Base-by-base conservation (phyloP, 2,888 invertebrate species). In the Lasioglossum villosulum region DNA sequence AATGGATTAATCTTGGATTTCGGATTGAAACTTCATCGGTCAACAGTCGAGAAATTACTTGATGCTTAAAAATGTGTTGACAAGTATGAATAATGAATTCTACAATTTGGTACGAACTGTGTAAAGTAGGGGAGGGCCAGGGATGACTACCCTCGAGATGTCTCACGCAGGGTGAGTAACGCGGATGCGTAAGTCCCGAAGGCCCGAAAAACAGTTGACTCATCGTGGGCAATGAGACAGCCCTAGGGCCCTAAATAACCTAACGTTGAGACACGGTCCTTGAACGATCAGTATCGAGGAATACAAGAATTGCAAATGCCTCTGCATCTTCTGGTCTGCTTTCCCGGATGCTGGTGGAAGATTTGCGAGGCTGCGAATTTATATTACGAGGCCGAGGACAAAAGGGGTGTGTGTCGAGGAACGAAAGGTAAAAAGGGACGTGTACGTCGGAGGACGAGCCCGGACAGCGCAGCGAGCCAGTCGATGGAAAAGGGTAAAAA, bases 401-500 rank as follows among this genome's bases (percentile, higher is more conserved):
- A 78, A 78, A 75, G 75, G 52, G 78, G 63, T 59, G 74, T 27
- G 80, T 42, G 30, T 27, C 19, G 75, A n/a, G 27, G 27, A 72
- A 72, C 16, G 74, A 71, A 56, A 70, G 16, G 79, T 27, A 74
- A 66, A 68, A 68, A n/a, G 37, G 27, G 37, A 45, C 4, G 37
- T 52, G 10, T n/a, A 42, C 45, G 30, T 39, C 73, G 59, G 14
- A 27, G 66, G 34, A 70, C 78, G 68, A 34, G 37, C 39, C 48
- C 34, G 63, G 56, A 48, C 48, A 37, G 70, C 70, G n/a, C 48
- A 37, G 70, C 59, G 82, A 78, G 82, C 70, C 39, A 27, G 74
- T 30, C 59, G 74, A 23, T n/a, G 70, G 14, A 59, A 42, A 52
- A 59, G 63, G 75, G 80, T 71, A 87, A 86, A 81, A 86, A 86